phyloP scores from a whole-genome alignment of 2,113 vertebrate species.

The Fukomys damarensis region DNA sequence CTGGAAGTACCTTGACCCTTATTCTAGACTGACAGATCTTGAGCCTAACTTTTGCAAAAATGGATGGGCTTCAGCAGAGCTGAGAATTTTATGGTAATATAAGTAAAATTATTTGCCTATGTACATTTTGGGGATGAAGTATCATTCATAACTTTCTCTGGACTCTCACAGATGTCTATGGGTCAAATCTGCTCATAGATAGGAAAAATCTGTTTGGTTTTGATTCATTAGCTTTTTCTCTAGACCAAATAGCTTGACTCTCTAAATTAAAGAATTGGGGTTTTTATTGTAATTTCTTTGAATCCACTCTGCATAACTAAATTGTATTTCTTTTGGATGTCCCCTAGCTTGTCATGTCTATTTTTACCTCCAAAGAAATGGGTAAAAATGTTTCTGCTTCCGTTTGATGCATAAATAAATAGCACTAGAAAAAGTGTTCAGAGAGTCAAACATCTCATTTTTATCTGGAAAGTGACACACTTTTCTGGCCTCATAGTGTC shows the following conservation, averaged over 20 bases:
- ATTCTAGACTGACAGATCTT: background rate
- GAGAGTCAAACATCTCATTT: conserved; percentile 44
- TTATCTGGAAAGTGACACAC: conserved; percentile 43
- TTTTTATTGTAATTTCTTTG: conserved; percentile 28
- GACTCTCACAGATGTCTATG: background rate
- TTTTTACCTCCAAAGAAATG: conserved; percentile 62
- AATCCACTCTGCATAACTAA: background rate
- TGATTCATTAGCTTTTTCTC: conserved; percentile 24
- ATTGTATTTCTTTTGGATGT: conserved; percentile 50
- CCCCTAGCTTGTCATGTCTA: conserved; percentile 20
- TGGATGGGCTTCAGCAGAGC: background rate
- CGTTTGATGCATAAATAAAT: conserved; percentile 55
- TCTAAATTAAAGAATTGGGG: background rate
- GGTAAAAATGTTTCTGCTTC: background rate
- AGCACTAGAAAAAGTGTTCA: conserved; percentile 24
- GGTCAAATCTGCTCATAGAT: conserved; percentile 1
- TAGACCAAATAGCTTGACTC: conserved; percentile 45
- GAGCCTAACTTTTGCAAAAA: background rate
- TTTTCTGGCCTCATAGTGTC: conserved; percentile 13
- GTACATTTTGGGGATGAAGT: background rate
- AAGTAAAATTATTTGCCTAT: background rate
- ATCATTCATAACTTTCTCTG: background rate
- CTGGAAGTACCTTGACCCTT: background rate
- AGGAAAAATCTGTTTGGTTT: conserved; percentile 52
- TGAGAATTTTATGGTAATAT: background rate